Percentiles rank a stretch among this genome's conserved stretches.
phyloP scores from a whole-genome alignment of 2,888 invertebrate species.

The Drosophila paracracens region DNA sequence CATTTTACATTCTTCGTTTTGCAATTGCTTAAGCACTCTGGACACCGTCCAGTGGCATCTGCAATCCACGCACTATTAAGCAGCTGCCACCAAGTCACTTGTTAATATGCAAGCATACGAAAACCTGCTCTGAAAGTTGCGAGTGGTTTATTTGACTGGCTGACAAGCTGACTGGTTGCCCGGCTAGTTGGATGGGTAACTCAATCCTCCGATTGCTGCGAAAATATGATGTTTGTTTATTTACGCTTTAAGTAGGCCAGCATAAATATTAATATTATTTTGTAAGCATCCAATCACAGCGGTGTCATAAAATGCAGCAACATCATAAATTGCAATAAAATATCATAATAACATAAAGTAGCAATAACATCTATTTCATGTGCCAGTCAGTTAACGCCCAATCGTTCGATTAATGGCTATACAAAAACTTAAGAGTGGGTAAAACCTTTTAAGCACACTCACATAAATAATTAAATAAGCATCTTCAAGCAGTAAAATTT shows the following conservation, averaged over 20 bases:
- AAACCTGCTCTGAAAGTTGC: conserved; percentile 42
- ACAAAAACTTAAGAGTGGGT: neutral
- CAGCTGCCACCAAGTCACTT: conserved; percentile 61
- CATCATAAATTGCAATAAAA: conserved; percentile 48
- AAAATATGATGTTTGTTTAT: conserved; percentile 49
- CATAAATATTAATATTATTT: conserved; percentile 69
- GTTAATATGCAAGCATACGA: conserved; percentile 8
- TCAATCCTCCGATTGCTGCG: conserved; percentile 56
- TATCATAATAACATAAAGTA: conserved; percentile 44
- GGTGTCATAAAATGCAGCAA: conserved; percentile 51
- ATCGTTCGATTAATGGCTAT: conserved; percentile 21
- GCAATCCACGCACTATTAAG: conserved; percentile 71
- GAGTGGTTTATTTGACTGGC: conserved; percentile 52
- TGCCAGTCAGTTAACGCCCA: conserved; percentile 47
- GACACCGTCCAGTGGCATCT: conserved; percentile 59
- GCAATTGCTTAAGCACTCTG: conserved; percentile 56
- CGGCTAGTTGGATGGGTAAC: conserved; percentile 39
- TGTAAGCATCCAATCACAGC: conserved; percentile 46
- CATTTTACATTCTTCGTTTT: conserved; percentile 35
- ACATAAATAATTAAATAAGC: neutral
- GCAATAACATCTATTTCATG: conserved; percentile 53
- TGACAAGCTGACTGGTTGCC: conserved; percentile 2
- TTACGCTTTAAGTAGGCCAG: conserved; percentile 69
- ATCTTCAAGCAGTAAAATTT: conserved; percentile 5
- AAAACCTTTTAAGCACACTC: neutral